Conservation (phyloP, 2,888 invertebrate species). For the Colostygia pectinataria region DNA sequence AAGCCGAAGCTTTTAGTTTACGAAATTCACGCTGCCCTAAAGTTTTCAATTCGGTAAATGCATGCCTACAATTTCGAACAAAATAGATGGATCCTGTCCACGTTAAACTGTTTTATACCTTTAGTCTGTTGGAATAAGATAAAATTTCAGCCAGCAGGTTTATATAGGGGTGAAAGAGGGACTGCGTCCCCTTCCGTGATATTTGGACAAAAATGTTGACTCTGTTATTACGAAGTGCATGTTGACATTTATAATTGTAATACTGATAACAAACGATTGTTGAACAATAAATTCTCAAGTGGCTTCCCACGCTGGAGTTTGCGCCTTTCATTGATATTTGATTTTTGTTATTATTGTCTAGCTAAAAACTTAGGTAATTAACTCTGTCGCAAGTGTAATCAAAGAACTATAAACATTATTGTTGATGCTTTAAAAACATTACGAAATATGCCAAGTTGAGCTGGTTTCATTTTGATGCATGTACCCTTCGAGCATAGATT, state of each 20-base stretch:
- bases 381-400: no score
- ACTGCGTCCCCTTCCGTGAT: constrained; percentile 46
- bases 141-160: constrained; percentile 25
- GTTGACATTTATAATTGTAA: constrained; percentile 56
- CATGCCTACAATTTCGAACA: constrained; percentile 52
- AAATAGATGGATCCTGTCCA: constrained; percentile 38
- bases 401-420: no score
- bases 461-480: no score
- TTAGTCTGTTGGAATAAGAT: constrained; percentile 8
- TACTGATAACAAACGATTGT: constrained; percentile 22
- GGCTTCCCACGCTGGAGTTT: constrained; percentile 4
- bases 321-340: no score
- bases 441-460: no score
- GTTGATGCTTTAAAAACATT: no score
- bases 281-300: constrained; percentile 13
- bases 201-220: constrained; percentile 64
- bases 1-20: constrained; percentile 17
- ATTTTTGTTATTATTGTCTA: no score
- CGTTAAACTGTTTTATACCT: constrained; percentile 22
- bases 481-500: no score
- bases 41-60: constrained; percentile 62
- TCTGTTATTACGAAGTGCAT: constrained; percentile 58
- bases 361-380: no score
- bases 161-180: constrained; percentile 35
- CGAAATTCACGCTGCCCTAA: constrained; percentile 42